Conservation (phyloP, 2,888 invertebrate species). For the Sarcophaga caerulescens region DNA sequence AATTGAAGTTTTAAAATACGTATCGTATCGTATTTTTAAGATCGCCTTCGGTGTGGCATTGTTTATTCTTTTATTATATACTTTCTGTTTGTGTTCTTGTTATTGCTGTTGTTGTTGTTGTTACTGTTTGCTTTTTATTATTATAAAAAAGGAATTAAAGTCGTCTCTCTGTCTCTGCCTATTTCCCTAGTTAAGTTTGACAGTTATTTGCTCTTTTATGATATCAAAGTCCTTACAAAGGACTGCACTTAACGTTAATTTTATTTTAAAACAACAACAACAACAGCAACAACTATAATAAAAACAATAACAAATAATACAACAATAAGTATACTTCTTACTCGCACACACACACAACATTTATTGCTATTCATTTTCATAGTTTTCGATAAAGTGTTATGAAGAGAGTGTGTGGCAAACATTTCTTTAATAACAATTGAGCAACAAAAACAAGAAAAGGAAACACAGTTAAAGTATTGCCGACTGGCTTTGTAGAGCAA, state of each 20-base stretch:
- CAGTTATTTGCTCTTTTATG: conserved; percentile 69
- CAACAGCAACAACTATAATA: background rate
- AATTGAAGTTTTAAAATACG: conserved; percentile 9
- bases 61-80: conserved; percentile 29
- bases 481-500: background rate
- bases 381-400: background rate
- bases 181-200: conserved; percentile 61
- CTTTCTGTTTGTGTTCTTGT: background rate
- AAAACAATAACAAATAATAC: conserved; percentile 60
- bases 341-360: conserved; percentile 3
- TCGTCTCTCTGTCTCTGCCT: background rate
- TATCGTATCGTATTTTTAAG: conserved; percentile 48
- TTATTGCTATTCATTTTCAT: background rate
- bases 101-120: background rate
- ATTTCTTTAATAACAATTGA: background rate
- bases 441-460: background rate
- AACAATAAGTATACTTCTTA: conserved; percentile 23
- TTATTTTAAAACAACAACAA: conserved; percentile 59
- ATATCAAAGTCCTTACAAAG: conserved; percentile 67
- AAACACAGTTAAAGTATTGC: background rate
- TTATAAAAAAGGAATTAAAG: conserved; percentile 63
- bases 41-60: conserved; percentile 67
- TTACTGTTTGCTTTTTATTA: background rate
- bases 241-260: conserved; percentile 68
- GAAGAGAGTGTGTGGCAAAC: background rate